phyloP scores from a whole-genome alignment of 2,113 vertebrate genomes.

The Thalassarche chlororhynchos region DNA sequence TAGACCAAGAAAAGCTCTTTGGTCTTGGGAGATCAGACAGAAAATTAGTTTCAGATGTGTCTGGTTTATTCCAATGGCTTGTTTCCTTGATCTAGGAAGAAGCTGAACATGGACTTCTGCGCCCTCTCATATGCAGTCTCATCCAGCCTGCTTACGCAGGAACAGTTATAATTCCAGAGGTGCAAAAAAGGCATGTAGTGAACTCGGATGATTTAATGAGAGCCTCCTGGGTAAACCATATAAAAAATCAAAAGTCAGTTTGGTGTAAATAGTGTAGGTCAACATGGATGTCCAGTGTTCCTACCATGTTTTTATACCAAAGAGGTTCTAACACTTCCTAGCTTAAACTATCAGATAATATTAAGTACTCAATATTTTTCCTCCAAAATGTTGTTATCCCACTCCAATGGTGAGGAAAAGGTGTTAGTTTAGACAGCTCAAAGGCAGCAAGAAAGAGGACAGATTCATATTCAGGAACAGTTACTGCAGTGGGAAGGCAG shows the following conservation, averaged over 20 bases:
- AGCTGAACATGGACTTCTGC: not conserved
- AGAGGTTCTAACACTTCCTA: not conserved
- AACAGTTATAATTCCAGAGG: not conserved
- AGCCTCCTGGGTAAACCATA: not conserved
- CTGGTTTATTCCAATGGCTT: not conserved
- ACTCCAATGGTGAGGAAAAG: not conserved
- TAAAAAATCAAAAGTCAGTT: not conserved
- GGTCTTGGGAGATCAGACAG: not conserved
- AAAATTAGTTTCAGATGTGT: not conserved
- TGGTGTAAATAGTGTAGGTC: not conserved
- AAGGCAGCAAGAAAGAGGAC: not conserved
- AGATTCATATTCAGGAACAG: not conserved
- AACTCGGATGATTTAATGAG: not conserved
- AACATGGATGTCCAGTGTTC: not conserved
- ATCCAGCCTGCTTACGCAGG: not conserved
- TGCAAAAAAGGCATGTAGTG: not conserved
- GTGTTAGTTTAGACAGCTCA: not conserved
- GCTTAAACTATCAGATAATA: not conserved
- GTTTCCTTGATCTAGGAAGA: not conserved
- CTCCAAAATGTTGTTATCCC: not conserved
- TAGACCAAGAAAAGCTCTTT: not conserved
- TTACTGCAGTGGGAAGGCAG: rapidly evolving
- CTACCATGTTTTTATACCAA: not conserved
- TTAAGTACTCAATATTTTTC: not conserved
- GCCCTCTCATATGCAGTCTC: not conserved